Evolutionary conservation across 2,888 invertebrate species (phyloP).

Genomic region (Lochmaea crataegi): DNA sequence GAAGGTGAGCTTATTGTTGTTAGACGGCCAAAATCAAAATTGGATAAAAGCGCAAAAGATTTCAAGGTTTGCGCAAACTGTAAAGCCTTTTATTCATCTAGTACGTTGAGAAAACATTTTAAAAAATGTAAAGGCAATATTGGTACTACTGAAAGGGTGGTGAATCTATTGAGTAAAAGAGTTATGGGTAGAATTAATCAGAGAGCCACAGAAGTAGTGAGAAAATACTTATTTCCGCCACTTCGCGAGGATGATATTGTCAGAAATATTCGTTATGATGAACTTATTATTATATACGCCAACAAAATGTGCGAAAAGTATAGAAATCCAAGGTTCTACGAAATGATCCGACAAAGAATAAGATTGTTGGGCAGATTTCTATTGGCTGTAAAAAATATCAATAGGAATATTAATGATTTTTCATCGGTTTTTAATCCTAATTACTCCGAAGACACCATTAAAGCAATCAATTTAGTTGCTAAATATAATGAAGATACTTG

Average conservation of each 20-base stretch:
- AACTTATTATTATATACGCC: slow-evolving; percentile 15
- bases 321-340: slow-evolving; percentile 36
- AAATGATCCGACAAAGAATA: slow-evolving; percentile 44
- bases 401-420: slow-evolving; percentile 38
- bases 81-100: no score
- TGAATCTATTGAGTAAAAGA: no score
- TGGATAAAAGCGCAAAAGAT: no score
- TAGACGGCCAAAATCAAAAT: no score
- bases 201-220: no score
- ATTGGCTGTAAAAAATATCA: slow-evolving; percentile 17
- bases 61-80: no score
- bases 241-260: slow-evolving; percentile 24
- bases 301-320: slow-evolving; percentile 37
- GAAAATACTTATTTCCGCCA: slow-evolving; percentile 17
- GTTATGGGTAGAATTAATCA: no score
- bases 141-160: no score
- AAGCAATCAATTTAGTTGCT: slow-evolving; percentile 42
- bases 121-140: no score
- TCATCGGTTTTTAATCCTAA: slow-evolving; percentile 44
- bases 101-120: no score
- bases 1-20: no score
- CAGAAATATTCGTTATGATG: slow-evolving; percentile 20
- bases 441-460: slow-evolving; percentile 34
- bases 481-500: slow-evolving; percentile 31
- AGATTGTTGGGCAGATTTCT: slow-evolving; percentile 44